These are phyloP conservation scores for Coenobita brevimanus DNA, from an alignment of 1,140 invertebrate genomes.

Conservation along the genomic window DNA sequence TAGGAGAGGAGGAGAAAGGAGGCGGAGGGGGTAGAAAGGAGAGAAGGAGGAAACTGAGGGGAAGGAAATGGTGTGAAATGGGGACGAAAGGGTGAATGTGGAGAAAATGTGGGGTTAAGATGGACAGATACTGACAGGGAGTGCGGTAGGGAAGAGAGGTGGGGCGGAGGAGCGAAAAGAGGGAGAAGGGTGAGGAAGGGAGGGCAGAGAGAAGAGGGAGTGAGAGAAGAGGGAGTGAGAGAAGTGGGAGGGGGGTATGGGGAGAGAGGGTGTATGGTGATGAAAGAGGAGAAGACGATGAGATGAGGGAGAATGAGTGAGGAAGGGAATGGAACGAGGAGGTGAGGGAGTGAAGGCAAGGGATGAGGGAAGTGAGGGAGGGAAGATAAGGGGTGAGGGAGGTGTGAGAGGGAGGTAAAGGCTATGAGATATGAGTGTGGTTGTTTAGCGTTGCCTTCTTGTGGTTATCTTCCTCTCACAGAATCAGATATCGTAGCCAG, in stretches of 20 bases:
- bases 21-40: not conserved
- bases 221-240: not conserved
- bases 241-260: not conserved
- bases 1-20: not conserved
- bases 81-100: not conserved
- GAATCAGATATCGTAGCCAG: too few species aligned
- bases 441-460: too few species aligned
- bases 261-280: not conserved
- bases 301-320: too few species aligned
- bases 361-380: too few species aligned
- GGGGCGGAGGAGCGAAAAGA: conserved; percentile 11
- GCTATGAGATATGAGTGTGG: too few species aligned
- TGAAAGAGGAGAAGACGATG: not conserved
- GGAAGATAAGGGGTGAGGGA: too few species aligned
- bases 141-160: not conserved
- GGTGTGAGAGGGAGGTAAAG: too few species aligned
- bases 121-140: not conserved
- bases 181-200: conserved; percentile 8
- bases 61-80: conserved; percentile 6
- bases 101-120: not conserved
- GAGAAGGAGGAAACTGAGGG: not conserved
- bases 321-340: too few species aligned
- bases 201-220: not conserved
- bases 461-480: too few species aligned
- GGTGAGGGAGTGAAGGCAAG: too few species aligned